Percentiles rank a stretch among this genome's conserved stretches.
phyloP scores from a whole-genome alignment of 2,888 invertebrate species.

The Lobophora halterata region DNA sequence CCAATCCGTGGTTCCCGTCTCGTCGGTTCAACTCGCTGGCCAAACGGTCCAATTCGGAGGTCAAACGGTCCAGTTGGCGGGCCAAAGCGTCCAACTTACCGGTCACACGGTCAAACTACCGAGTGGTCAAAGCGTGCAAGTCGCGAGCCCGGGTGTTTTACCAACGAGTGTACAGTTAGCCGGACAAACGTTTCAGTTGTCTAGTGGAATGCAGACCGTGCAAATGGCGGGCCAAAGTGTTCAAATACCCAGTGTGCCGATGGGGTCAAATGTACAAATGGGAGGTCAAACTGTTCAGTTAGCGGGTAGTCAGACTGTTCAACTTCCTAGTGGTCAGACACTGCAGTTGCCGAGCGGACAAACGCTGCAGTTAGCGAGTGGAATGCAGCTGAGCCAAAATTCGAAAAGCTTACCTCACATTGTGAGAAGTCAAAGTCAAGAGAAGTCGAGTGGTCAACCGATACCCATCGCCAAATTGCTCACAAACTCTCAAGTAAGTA shows the following conservation, averaged over 20 bases:
- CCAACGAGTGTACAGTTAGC: constrained; percentile 57
- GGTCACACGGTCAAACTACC: constrained; percentile 74
- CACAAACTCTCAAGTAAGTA: constrained; percentile 83
- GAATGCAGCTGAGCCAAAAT: constrained; percentile 60
- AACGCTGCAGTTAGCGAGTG: constrained; percentile 59
- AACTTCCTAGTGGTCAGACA: constrained; percentile 60
- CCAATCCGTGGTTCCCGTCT: constrained; percentile 59
- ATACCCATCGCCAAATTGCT: constrained; percentile 87
- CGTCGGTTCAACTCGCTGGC: constrained; percentile 60
- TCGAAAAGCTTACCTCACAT: constrained; percentile 59
- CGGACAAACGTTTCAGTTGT: constrained; percentile 61
- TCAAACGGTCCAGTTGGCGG: constrained; percentile 65
- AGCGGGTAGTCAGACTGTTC: constrained; percentile 71
- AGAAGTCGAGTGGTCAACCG: constrained; percentile 70
- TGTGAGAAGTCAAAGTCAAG: constrained; percentile 58
- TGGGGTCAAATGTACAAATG: constrained; percentile 30
- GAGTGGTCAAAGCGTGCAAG: constrained; percentile 66
- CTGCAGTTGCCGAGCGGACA: constrained; percentile 62
- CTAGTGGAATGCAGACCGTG: constrained; percentile 58
- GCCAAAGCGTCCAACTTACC: constrained; percentile 65
- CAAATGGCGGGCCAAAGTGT: constrained; percentile 55
- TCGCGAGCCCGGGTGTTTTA: constrained; percentile 57
- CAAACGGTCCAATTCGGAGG: constrained; percentile 64
- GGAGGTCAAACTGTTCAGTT: constrained; percentile 54
- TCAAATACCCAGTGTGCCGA: constrained; percentile 23